phyloP scores from a whole-genome alignment of 2,888 invertebrate genomes.

The Thera obeliscata region DNA sequence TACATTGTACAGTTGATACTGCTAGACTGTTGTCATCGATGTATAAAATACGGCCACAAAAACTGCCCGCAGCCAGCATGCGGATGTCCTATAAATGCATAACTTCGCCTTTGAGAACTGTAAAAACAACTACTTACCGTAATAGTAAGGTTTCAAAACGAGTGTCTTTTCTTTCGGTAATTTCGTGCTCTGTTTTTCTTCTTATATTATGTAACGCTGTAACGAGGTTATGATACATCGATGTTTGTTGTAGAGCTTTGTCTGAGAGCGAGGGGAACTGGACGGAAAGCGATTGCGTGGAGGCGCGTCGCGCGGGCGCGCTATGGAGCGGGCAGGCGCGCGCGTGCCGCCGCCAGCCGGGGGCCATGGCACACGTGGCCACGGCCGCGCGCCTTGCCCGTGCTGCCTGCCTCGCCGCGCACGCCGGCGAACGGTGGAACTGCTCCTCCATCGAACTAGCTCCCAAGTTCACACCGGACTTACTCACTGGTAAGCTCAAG shows the following conservation, averaged over 20 bases:
- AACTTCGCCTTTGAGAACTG: too few species aligned
- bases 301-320: conserved; percentile 76
- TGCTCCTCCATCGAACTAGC: conserved; percentile 90
- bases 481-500: conserved; percentile 86
- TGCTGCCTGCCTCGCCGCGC: conserved; percentile 88
- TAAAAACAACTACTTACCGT: too few species aligned
- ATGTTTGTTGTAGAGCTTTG: conserved; percentile 29
- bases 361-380: conserved; percentile 90
- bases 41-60: too few species aligned
- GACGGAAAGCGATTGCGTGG: conserved; percentile 74
- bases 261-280: conserved; percentile 78
- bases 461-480: conserved; percentile 90
- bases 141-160: too few species aligned
- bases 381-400: conserved; percentile 88
- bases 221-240: neutral
- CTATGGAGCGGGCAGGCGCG: conserved; percentile 86
- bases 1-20: conserved; percentile 15
- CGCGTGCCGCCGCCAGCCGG: conserved; percentile 86
- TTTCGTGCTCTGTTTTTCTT: too few species aligned
- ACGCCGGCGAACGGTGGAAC: conserved; percentile 92
- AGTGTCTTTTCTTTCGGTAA: too few species aligned
- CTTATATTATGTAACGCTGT: too few species aligned
- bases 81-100: too few species aligned
- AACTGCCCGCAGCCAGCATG: too few species aligned
- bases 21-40: too few species aligned